A percentile compares a stretch with the other conserved stretches of the same genome.
These are phyloP conservation scores for Drosophila repleta DNA, from an alignment of 1,140 invertebrate species.

Conservation along the genomic window DNA sequence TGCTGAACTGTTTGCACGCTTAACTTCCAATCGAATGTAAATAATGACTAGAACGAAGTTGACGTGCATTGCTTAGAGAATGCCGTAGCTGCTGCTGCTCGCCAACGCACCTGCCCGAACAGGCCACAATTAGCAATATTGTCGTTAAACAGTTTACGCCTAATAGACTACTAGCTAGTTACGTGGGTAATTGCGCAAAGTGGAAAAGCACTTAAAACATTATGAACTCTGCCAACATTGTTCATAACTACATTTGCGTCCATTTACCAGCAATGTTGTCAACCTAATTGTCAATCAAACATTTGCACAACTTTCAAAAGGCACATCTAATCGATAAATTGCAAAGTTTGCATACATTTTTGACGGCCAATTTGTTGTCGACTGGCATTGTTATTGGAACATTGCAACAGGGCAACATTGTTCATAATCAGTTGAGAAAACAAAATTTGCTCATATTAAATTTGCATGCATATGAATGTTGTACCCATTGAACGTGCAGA, in stretches of 20 bases:
- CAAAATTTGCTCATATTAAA: background rate
- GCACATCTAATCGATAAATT: conserved; percentile 5
- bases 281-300: conserved; percentile 30
- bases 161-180: conserved; percentile 68
- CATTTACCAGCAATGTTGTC: conserved; percentile 34
- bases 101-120: conserved; percentile 1
- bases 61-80: conserved; percentile 36
- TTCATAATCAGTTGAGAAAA: background rate
- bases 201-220: conserved; percentile 11
- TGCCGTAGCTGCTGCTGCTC: background rate
- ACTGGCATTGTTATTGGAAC: background rate
- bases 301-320: background rate
- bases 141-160: conserved; percentile 56
- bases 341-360: background rate
- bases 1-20: conserved; percentile 72
- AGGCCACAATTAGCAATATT: conserved; percentile 4
- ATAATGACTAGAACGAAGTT: conserved; percentile 70
- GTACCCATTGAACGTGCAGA: background rate
- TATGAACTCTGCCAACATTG: conserved; percentile 35
- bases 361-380: background rate
- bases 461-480: background rate
- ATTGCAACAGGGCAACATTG: background rate
- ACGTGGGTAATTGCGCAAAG: conserved; percentile 10
- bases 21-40: conserved; percentile 81
- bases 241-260: conserved; percentile 45